Conservation (phyloP, 2,888 invertebrate genomes). For the Conus canariensis region DNA sequence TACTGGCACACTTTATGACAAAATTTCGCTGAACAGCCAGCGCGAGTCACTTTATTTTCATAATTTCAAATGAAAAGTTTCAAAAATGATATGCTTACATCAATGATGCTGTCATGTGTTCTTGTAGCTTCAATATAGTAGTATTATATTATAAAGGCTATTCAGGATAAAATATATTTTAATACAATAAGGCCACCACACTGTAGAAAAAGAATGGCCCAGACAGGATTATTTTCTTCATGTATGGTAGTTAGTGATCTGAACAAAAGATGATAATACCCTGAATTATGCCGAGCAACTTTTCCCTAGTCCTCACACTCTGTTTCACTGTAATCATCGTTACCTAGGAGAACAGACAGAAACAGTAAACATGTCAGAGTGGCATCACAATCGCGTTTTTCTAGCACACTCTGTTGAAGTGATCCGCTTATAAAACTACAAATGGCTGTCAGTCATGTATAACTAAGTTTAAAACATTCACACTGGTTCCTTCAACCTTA, state of each 20-base stretch:
- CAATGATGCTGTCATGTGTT: background rate
- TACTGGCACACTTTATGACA: background rate
- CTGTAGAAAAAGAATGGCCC: background rate
- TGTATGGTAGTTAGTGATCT: background rate
- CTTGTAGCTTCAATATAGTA: background rate
- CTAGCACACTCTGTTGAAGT: too few species aligned
- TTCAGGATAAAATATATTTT: background rate
- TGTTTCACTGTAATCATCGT: too few species aligned
- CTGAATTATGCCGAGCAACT: background rate
- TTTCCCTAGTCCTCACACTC: background rate
- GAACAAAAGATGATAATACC: background rate
- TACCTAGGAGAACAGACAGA: too few species aligned
- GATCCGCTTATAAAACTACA: too few species aligned
- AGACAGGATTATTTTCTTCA: background rate
- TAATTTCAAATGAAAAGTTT: background rate
- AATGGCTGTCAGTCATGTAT: too few species aligned
- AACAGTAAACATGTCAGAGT: too few species aligned
- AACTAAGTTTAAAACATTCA: too few species aligned
- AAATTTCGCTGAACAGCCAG: conserved; percentile 23
- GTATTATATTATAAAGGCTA: background rate
- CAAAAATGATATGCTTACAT: conserved; percentile 16
- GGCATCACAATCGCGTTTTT: too few species aligned
- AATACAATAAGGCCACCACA: background rate
- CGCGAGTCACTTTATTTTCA: conserved; percentile 21
- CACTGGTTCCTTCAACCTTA: too few species aligned